phyloP scores from a whole-genome alignment of 2,113 vertebrate species.

The Vombatus ursinus region DNA sequence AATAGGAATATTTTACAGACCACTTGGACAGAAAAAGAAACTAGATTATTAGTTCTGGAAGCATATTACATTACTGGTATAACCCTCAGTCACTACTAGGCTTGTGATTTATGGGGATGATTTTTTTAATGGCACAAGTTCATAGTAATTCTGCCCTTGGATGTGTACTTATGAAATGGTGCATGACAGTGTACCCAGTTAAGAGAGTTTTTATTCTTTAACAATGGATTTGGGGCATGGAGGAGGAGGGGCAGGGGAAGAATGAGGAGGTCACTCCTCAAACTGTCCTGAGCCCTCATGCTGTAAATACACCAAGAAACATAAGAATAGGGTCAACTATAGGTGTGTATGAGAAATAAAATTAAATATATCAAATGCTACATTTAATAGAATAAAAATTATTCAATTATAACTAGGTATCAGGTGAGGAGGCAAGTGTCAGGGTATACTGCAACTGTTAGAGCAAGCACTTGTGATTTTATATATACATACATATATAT shows the following conservation, averaged over 20 bases:
- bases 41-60: background rate
- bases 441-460: background rate
- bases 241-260: no score
- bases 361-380: background rate
- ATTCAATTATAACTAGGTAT: background rate
- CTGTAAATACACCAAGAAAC: background rate
- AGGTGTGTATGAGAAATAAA: background rate
- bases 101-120: background rate
- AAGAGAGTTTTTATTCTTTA: background rate
- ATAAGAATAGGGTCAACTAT: background rate
- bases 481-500: background rate
- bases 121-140: background rate
- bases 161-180: background rate
- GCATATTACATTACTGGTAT: background rate
- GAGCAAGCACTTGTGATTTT: background rate
- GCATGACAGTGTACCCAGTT: background rate
- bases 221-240: background rate
- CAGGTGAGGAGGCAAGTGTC: background rate
- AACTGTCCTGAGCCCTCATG: background rate
- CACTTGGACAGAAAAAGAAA: background rate
- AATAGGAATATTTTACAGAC: background rate
- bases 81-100: background rate
- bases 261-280: background rate
- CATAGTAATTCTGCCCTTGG: background rate
- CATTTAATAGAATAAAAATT: background rate